phyloP scores from a whole-genome alignment of 2,113 vertebrate genomes.

The Brachypodius melanocephalos region DNA sequence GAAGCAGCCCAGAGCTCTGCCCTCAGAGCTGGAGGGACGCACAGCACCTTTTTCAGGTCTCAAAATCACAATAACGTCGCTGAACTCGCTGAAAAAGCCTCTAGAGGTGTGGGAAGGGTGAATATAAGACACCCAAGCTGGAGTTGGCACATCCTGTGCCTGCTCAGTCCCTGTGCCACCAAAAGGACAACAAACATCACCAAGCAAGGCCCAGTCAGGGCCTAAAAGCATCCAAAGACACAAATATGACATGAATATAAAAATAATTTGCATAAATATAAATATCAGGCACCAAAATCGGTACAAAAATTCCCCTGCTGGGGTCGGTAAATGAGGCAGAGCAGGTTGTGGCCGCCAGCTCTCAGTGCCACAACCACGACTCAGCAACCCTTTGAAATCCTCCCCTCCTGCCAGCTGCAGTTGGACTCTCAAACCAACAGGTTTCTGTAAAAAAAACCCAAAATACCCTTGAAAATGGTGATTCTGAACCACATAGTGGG shows the following conservation, averaged over 20 bases:
- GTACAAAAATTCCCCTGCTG: fast-evolving
- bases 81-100: not conserved
- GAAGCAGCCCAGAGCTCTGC: not conserved
- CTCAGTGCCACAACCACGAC: not conserved
- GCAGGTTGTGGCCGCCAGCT: fast-evolving
- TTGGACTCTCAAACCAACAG: not conserved
- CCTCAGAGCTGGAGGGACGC: not conserved
- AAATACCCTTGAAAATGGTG: not conserved
- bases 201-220: not conserved
- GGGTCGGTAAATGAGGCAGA: fast-evolving
- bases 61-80: fast-evolving
- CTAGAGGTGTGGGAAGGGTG: fast-evolving
- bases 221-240: fast-evolving
- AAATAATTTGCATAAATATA: not conserved
- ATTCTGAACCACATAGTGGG: not conserved
- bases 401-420: not conserved
- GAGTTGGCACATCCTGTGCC: not conserved
- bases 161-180: not conserved
- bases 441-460: not conserved
- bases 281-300: not conserved
- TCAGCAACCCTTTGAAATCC: not conserved
- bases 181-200: fast-evolving
- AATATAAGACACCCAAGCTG: fast-evolving
- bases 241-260: not conserved
- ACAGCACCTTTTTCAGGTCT: not conserved